Evolutionary conservation across 1,140 invertebrate species (phyloP), one percentile per base, ranked within the genome.

Genomic region (Penaeus japonicus): DNA sequence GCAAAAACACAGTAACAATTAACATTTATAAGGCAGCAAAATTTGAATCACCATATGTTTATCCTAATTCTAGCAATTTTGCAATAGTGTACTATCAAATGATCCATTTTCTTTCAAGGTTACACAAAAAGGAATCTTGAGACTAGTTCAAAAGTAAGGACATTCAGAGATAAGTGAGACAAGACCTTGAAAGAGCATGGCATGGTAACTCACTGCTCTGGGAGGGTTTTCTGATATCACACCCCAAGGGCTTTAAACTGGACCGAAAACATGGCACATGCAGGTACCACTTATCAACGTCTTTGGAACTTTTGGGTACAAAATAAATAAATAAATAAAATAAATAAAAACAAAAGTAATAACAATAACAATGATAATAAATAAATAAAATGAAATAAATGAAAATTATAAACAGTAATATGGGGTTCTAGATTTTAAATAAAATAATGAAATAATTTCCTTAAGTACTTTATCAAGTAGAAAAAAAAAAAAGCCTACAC

Each of bases 151-250:
- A 4, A 79, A 35, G 22, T 4, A 39, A 79, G 4, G 39, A 30
- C 47, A 47, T 47, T 47, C 47, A 47, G 15, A 7, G 15, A 47
- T 47, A 47, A n/a, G 10, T 47, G 10, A 47, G 47, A 47, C 47
- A 47, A 47, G 47, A 47, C 77, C 77, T 79, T 79, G 77, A 79
- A 53, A 79, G 55, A 30, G 62, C 83, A 79, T 82, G 55, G 62
- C 83, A 73, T 55, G 55, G 27, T 65, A 79, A 87, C 85, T 80
- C 77, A 87, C 77, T 80, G 77, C 77, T 87, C 77, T 80, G 85
- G 85, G 77, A 80, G 85, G 85, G 77, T 87, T 87, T 87, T 80
- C 77, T 87, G 85, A 78, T 79, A 80, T 35, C 85, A 78, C 65
- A 87, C 85, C 75, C 77, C 85, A 57, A 62, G 30, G 57, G 57